These are phyloP conservation scores for Heliconius erato DNA, from an alignment of 2,888 invertebrate genomes.

Conservation along the genomic window DNA sequence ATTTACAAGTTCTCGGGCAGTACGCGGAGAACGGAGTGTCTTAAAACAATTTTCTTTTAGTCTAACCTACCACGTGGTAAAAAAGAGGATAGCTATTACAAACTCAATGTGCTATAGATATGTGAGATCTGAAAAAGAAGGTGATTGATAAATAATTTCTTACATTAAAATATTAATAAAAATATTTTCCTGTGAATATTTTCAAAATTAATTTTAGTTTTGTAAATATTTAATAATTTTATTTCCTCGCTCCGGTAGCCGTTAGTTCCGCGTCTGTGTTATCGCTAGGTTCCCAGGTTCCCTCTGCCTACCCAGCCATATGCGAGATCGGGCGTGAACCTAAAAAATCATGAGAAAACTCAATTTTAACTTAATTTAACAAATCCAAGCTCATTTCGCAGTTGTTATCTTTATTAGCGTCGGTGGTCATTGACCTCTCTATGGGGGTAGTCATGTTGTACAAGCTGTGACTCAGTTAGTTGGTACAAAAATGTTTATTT, in stretches of 20 bases:
- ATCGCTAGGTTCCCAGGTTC: not conserved
- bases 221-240: not conserved
- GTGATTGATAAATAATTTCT: too few species aligned
- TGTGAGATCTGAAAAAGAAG: too few species aligned
- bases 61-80: too few species aligned
- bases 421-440: conserved; percentile 32
- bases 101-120: too few species aligned
- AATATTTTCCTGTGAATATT: too few species aligned
- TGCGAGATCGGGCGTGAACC: not conserved
- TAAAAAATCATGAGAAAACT: not conserved
- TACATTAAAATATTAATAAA: too few species aligned
- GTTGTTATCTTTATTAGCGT: conserved; percentile 32
- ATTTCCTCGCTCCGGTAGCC: not conserved
- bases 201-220: too few species aligned
- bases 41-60: too few species aligned
- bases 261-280: not conserved
- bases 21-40: too few species aligned
- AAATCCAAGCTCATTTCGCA: conserved; percentile 21
- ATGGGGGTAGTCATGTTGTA: conserved; percentile 15
- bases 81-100: too few species aligned
- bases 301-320: not conserved
- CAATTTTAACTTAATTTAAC: not conserved
- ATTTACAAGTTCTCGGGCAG: too few species aligned
- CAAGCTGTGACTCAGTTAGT: conserved; percentile 3
- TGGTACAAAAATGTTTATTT: not conserved